Evolutionary conservation across 2,888 invertebrate genomes (phyloP), one percentile per base, ranked within the genome.

Genomic region (Lissocephala sabroskyi): DNA sequence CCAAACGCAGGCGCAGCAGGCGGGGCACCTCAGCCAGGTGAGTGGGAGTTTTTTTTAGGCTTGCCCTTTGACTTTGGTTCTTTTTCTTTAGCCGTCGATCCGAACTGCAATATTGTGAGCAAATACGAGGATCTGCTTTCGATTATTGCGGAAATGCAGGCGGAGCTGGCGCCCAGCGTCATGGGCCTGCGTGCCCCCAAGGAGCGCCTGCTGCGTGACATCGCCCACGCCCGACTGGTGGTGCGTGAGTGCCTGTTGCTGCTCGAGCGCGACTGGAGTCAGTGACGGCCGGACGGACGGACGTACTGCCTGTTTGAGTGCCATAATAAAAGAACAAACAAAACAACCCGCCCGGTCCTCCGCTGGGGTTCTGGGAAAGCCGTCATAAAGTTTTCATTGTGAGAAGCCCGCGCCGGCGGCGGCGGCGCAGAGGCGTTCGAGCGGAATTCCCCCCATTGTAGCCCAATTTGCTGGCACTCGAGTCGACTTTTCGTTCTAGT

Each of bases 401-500:
- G 23, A 23, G 23, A 23, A 23, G 40, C 28, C 26, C 36, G 23
- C 36, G 46, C 59, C 37, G 16, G 16, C 30, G 42, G 13, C 29
- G 40, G 33, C 17, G 26, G 29, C 26, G 10, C 9, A 41, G 32
- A 11, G 65, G 61, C 75, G 52, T 56, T 77, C 64, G 70, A 61
- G 71, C 71, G 71, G 74, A 64, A 59, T 73, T 73, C 71, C 71
- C 71, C 58, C 44, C 3, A 3, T 23, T 23, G 23, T 7, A 3
- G 7, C 4, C 23, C 7, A 7, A 23, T 7, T 5, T 23, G 23
- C 23, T 5, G 62, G 58, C 75, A 74, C 52, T 45, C 45, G 39
- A 47, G 56, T 43, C 17, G 33, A 56, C 30, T 14, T 32, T 37
- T 43, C 40, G 37, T 41, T 45, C 28, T 44, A 33, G 29, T 33